Evolutionary conservation across 2,888 invertebrate genomes (phyloP).

Genomic region (Cosmopolites sordidus): DNA sequence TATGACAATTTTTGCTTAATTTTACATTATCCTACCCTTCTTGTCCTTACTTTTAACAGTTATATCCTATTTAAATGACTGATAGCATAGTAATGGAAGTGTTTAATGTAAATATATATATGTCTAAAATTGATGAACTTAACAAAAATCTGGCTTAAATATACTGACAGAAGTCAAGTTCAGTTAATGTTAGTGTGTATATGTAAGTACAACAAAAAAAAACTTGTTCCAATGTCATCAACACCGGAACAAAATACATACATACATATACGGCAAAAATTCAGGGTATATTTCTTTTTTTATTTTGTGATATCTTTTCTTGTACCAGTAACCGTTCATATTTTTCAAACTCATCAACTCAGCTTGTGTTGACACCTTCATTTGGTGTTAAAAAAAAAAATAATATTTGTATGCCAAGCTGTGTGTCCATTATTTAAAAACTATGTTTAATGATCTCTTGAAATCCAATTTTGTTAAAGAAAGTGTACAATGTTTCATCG

Average conservation of each 20-base stretch:
- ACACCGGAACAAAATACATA: slow-evolving; percentile 2
- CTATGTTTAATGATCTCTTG: neutral
- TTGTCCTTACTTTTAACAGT: slow-evolving; percentile 9
- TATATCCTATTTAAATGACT: slow-evolving; percentile 25
- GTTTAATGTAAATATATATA: slow-evolving; percentile 22
- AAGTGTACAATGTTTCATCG: neutral
- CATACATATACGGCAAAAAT: slow-evolving; percentile 11
- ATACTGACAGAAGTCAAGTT: slow-evolving; percentile 14
- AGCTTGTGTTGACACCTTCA: neutral
- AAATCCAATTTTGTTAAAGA: neutral
- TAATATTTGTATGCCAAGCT: too few species aligned
- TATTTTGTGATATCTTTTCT: slow-evolving; percentile 11
- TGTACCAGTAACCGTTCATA: neutral
- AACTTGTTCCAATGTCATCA: slow-evolving; percentile 5
- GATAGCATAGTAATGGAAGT: slow-evolving; percentile 23
- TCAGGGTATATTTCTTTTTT: slow-evolving; percentile 7
- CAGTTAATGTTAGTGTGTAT: slow-evolving; percentile 10
- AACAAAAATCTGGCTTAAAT: slow-evolving; percentile 13
- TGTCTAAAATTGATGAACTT: slow-evolving; percentile 11
- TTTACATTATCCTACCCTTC: slow-evolving; percentile 16
- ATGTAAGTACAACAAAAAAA: slow-evolving; percentile 5
- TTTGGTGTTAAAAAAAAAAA: neutral
- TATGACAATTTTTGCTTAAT: neutral
- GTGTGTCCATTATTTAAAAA: too few species aligned
- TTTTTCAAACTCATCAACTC: neutral